Conservation (phyloP, 2,113 vertebrate genomes). For the Calypte anna region DNA sequence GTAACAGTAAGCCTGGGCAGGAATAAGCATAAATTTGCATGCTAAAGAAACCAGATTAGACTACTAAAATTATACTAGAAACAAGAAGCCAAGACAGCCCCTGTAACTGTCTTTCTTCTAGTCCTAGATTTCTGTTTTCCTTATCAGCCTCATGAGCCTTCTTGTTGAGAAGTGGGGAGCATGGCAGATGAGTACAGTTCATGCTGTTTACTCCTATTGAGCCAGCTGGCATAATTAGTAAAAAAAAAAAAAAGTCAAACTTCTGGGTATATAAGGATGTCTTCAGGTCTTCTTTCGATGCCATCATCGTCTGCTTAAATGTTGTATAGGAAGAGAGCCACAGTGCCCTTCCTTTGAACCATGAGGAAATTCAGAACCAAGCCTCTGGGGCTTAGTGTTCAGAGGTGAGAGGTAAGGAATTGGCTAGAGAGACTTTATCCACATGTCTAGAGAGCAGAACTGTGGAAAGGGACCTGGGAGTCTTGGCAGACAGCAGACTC, state of each 20-base stretch:
- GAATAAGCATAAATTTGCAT: neutral
- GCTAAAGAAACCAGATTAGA: neutral
- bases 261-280: neutral
- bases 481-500: no score
- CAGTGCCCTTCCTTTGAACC: neutral
- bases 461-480: no score
- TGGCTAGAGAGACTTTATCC: no score
- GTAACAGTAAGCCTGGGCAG: neutral
- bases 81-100: neutral
- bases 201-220: neutral
- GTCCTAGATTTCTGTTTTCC: neutral
- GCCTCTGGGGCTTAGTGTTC: neutral
- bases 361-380: neutral
- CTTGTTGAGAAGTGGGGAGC: neutral
- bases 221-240: neutral
- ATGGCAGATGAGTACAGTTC: neutral
- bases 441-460: no score
- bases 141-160: neutral
- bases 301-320: neutral
- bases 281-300: neutral
- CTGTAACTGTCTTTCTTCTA: neutral
- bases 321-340: neutral
- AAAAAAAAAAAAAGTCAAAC: neutral
- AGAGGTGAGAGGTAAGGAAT: neutral
- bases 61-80: neutral